phyloP scores from a whole-genome alignment of 1,140 invertebrate species.

The Caenorhabditis latens region DNA sequence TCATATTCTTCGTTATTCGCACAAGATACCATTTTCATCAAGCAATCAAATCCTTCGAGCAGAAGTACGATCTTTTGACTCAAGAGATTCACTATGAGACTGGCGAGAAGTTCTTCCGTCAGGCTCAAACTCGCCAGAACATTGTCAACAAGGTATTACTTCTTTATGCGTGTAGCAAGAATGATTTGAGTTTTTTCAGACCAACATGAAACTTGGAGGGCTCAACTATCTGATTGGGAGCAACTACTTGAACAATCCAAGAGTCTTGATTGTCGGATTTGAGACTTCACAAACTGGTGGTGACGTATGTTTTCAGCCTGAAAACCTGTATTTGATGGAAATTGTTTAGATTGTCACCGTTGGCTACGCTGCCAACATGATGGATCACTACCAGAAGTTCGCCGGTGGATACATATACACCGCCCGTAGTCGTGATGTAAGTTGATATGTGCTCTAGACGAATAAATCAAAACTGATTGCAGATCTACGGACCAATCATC shows the following conservation, averaged over 20 bases:
- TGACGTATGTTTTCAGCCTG: not conserved
- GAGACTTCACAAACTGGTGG: not conserved
- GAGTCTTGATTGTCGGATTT: not conserved
- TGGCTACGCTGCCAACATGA: slow-evolving; percentile 21
- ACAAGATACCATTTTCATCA: not conserved
- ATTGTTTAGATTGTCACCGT: not conserved
- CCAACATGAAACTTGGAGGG: not conserved
- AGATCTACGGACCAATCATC: not conserved
- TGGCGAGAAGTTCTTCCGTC: not conserved
- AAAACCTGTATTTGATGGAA: no score
- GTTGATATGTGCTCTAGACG: not conserved
- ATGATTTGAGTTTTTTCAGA: not conserved
- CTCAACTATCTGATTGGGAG: not conserved
- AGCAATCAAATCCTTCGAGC: not conserved
- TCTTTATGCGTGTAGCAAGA: not conserved
- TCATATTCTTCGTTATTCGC: not conserved
- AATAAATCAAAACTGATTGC: not conserved
- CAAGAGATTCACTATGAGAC: not conserved
- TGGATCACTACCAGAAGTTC: not conserved
- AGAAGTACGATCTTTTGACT: not conserved
- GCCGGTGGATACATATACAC: not conserved
- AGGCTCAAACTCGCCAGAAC: not conserved
- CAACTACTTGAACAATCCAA: not conserved
- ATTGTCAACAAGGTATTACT: not conserved
- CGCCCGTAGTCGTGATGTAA: not conserved